Conservation (phyloP, 2,888 invertebrate species). For the Drosophila pseudotalamancana region DNA sequence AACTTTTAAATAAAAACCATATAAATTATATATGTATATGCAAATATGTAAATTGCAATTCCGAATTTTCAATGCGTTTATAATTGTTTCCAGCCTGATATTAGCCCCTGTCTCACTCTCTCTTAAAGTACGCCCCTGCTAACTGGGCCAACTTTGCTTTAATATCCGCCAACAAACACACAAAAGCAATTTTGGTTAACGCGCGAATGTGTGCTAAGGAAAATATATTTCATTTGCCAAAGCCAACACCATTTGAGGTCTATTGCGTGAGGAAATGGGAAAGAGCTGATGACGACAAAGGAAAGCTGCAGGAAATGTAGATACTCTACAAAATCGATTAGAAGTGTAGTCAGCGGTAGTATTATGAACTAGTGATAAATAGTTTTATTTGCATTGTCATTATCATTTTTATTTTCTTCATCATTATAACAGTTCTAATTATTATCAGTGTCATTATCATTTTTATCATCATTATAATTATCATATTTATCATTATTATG, state of each 20-base stretch:
- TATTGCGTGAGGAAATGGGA: conserved; percentile 23
- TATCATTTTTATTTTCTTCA: too few relatives aligned
- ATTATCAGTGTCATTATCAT: too few relatives aligned
- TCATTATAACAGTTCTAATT: too few relatives aligned
- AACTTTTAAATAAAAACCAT: conserved; percentile 54
- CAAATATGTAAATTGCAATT: conserved; percentile 38
- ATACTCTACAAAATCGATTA: conserved; percentile 9
- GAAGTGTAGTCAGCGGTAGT: too few relatives aligned
- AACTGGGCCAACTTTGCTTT: conserved; percentile 18
- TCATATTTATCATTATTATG: too few relatives aligned
- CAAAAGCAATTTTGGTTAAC: conserved; percentile 46
- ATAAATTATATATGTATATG: conserved; percentile 44
- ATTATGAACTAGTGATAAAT: too few relatives aligned
- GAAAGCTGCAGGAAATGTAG: background rate
- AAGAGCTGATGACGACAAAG: background rate
- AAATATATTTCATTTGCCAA: conserved; percentile 50
- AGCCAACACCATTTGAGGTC: conserved; percentile 18
- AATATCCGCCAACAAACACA: conserved; percentile 31
- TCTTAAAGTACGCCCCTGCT: background rate
- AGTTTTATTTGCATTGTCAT: too few relatives aligned
- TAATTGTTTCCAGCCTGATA: conserved; percentile 20
- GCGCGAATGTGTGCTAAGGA: conserved; percentile 58
- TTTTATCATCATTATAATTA: too few relatives aligned
- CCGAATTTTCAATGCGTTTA: conserved; percentile 27
- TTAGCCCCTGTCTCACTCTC: background rate